Evolutionary conservation across 2,888 invertebrate species (phyloP), one percentile per base, ranked within the genome.

Genomic region (Reticulitermes lucifugus): DNA sequence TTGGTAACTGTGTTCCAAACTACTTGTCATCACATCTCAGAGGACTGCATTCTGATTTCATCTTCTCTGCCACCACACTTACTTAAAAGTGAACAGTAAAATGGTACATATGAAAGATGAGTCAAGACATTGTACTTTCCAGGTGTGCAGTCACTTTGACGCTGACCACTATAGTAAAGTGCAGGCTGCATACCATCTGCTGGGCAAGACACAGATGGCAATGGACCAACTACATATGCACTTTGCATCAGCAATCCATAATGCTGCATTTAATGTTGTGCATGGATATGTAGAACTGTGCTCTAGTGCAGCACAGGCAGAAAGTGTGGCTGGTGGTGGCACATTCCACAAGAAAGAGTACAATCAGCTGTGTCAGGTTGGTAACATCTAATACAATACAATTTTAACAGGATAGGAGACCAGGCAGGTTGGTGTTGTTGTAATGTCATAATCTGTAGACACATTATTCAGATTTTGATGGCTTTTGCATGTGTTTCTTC

Each of bases 141-240:
- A 93, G 92, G 91, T 93, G 65, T 94, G 94, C 89, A 93, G 93
- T 84, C 94, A 94, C 88, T 98, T 97, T 90, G 96, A 98, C 89
- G 93, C 93, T 41, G 93, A 93, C 21, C 94, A 95, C 10, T 99
- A 98, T 89, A 93, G 94, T 18, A 96, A 97, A 88, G 92, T 99
- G 0, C 96, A 97, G 89, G 94, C 94, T 88, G 99, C 99, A 0
- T 99, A 98, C 89, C 94, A 94, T 70, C 92, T 98, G 41, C 91
- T 99, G 6, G 98, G 98, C 0, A 99, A 99, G 91, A 97, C 96
- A 0, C 95, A 98, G 91, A 95, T 96, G 3, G 97, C 98, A 0
- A 96, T 98, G 94, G 98, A 99, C 90, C 98, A 98, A 90, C 91
- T 99, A 18, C 97, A 98, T 88, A 98, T 99, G 94, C 98, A 98